Evolutionary conservation across 2,888 invertebrate species (phyloP).

Genomic region (Phalangium opilio): DNA sequence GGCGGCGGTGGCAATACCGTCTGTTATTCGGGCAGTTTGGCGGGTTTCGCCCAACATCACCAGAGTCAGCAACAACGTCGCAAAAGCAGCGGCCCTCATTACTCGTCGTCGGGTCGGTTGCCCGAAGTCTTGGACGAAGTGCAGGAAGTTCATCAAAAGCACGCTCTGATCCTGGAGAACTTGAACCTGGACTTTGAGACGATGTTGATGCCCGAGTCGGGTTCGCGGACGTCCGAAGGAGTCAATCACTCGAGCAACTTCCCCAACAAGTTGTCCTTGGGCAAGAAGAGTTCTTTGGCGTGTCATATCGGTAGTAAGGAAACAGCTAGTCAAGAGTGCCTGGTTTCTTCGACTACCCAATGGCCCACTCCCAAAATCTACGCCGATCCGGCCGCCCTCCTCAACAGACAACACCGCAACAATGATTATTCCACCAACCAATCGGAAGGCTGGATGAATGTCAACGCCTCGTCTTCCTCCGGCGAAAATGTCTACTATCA

Average conservation of each 20-base stretch:
- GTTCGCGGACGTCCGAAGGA: constrained; percentile 7
- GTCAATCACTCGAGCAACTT: background rate
- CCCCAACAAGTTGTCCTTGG: constrained; percentile 1
- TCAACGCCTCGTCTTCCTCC: constrained; percentile 1
- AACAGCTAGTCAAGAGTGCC: constrained; percentile 12
- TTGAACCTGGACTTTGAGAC: constrained; percentile 74
- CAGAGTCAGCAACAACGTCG: background rate
- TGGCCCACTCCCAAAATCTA: constrained; percentile 12
- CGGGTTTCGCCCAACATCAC: constrained; percentile 10
- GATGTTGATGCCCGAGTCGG: constrained; percentile 58
- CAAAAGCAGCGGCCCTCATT: background rate
- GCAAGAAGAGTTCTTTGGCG: constrained; percentile 1
- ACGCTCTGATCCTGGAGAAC: constrained; percentile 66
- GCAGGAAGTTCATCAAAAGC: constrained; percentile 45
- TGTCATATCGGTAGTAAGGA: constrained; percentile 1
- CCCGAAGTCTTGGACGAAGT: constrained; percentile 14
- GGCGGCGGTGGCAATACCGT: constrained; percentile 10
- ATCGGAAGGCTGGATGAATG: constrained; percentile 4
- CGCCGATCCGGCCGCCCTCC: background rate
- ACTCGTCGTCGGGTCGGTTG: too few species aligned
- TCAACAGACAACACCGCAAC: constrained; percentile 11
- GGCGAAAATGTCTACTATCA: background rate
- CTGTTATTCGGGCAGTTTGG: constrained; percentile 15
- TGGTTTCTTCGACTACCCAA: constrained; percentile 9
- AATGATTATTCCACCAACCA: constrained; percentile 15